Evolutionary conservation across 1,140 invertebrate species (phyloP).

Genomic region (Pseudomyrmex concolor): DNA sequence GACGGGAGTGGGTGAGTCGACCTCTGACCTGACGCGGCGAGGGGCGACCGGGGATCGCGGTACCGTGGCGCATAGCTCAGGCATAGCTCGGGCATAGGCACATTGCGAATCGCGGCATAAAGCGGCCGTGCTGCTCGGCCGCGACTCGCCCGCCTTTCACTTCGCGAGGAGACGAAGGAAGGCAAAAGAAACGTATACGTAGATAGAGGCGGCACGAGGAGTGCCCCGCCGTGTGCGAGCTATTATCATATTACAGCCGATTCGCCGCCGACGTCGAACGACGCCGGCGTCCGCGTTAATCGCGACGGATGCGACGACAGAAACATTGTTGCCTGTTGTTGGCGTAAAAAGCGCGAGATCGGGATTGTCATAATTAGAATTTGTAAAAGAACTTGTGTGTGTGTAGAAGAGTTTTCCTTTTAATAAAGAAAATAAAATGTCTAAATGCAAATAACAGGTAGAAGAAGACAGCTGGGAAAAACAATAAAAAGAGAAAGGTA

Average conservation of each 20-base stretch:
- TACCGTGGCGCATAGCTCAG: constrained; percentile 77
- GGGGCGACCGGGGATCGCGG: constrained; percentile 81
- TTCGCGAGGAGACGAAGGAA: constrained; percentile 81
- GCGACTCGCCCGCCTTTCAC: constrained; percentile 84
- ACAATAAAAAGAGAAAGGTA: neutral
- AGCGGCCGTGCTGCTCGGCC: constrained; percentile 72
- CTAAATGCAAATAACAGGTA: neutral
- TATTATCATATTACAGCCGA: constrained; percentile 83
- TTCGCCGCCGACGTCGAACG: constrained; percentile 76
- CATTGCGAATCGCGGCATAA: constrained; percentile 76
- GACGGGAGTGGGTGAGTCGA: constrained; percentile 82
- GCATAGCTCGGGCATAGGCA: constrained; percentile 73
- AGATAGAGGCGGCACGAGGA: constrained; percentile 75
- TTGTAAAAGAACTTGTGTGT: no score
- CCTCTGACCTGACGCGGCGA: constrained; percentile 79
- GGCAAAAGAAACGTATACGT: constrained; percentile 63
- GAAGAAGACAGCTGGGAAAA: neutral
- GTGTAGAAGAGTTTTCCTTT: neutral
- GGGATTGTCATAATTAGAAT: neutral
- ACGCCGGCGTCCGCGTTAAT: constrained; percentile 58
- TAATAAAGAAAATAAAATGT: neutral
- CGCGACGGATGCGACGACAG: constrained; percentile 20
- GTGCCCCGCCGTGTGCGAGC: constrained; percentile 74
- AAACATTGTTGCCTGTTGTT: neutral
- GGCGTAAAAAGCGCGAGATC: neutral